A percentile compares a stretch with the other conserved stretches of the same genome.
These are phyloP conservation scores for Octomys mimax DNA, from an alignment of 2,797 vertebrate genomes.

Conservation along the genomic window DNA sequence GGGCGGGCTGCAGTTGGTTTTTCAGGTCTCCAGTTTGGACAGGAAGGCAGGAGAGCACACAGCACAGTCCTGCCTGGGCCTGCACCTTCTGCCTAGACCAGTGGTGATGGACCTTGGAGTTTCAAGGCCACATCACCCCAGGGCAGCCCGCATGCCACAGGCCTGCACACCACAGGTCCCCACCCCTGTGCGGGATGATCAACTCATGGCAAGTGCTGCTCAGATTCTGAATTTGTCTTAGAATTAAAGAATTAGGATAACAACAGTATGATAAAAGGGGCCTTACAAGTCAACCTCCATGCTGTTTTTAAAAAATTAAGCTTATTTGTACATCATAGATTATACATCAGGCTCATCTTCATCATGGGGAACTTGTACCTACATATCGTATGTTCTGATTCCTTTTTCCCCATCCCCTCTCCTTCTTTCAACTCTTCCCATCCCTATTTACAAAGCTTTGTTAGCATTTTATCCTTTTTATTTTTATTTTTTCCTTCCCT, in stretches of 20 bases:
- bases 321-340: neutral
- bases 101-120: neutral
- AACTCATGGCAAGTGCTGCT: conserved; percentile 12
- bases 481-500: neutral
- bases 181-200: neutral
- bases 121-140: neutral
- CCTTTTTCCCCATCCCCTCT: neutral
- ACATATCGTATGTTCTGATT: neutral
- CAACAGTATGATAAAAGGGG: neutral
- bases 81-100: neutral
- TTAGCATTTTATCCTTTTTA: neutral
- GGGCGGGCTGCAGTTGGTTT: neutral
- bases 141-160: neutral
- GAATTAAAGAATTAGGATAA: neutral
- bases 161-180: accelerated
- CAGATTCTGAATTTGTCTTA: conserved; percentile 13
- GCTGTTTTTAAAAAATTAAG: neutral
- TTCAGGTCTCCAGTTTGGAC: neutral
- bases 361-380: neutral
- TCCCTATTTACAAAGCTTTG: neutral
- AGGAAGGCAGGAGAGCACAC: neutral
- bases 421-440: neutral
- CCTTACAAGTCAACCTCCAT: neutral
- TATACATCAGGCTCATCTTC: neutral
- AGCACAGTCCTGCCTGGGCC: too few species aligned